Evolutionary conservation across 2,113 vertebrate species (phyloP).

Genomic region (Xenopus laevis): DNA sequence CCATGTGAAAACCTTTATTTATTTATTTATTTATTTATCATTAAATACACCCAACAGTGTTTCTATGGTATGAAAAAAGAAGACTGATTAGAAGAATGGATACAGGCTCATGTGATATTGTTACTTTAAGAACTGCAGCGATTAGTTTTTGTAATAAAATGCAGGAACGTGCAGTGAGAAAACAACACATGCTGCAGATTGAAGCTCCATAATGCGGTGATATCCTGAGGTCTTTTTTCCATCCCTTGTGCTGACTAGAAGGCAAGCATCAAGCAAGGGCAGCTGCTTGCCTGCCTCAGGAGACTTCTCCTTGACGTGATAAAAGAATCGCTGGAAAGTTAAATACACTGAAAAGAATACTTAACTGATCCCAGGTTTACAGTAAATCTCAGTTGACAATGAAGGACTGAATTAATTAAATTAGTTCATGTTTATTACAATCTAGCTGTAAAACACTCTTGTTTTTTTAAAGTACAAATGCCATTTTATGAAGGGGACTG

Average conservation of each 20-base stretch:
- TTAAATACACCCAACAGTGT: background rate
- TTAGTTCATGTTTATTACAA: constrained; percentile 44
- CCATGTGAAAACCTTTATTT: background rate
- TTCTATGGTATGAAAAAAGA: background rate
- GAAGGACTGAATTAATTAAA: constrained; percentile 45
- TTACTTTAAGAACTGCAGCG: constrained; percentile 25
- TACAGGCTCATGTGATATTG: constrained; percentile 24
- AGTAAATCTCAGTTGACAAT: constrained; percentile 45
- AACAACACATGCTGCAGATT: constrained; percentile 46
- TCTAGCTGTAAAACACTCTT: constrained; percentile 28
- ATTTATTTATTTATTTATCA: too few species aligned
- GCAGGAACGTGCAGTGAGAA: constrained; percentile 34
- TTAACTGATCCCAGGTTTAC: constrained; percentile 46
- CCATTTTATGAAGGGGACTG: constrained; percentile 24
- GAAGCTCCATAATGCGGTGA: constrained; percentile 42
- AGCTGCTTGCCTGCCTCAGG: constrained; percentile 41
- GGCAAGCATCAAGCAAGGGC: constrained; percentile 45
- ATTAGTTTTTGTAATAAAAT: constrained; percentile 35
- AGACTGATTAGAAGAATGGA: constrained; percentile 21
- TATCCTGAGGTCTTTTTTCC: constrained; percentile 43
- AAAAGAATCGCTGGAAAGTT: constrained; percentile 46
- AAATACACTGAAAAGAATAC: constrained; percentile 47
- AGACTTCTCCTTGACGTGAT: constrained; percentile 45
- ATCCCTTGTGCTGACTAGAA: constrained; percentile 45
- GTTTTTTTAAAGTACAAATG: constrained; percentile 37